Conservation (phyloP, 1,140 invertebrate genomes). For the Chironomus tepperi region DNA sequence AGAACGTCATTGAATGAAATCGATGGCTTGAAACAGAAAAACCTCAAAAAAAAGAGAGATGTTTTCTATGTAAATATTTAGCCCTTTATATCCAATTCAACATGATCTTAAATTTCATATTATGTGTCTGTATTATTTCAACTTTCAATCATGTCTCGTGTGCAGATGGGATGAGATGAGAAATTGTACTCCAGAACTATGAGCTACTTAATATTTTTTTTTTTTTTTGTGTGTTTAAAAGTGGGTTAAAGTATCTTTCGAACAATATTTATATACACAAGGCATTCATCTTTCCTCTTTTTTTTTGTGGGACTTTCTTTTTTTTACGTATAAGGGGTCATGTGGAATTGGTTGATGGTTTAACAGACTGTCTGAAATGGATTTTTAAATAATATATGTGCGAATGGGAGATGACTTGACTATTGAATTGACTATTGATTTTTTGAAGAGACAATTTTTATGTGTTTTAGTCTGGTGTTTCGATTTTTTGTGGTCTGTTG, state of each 20-base stretch:
- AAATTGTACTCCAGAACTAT: background rate
- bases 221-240: background rate
- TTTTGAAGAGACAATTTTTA: too few relatives aligned
- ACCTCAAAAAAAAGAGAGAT: background rate
- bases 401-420: too few relatives aligned
- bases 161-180: too few relatives aligned
- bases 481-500: too few relatives aligned
- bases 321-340: background rate
- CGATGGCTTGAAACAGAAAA: too few relatives aligned
- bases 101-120: slow-evolving; percentile 2
- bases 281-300: background rate
- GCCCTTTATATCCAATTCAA: background rate
- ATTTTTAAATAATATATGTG: too few relatives aligned
- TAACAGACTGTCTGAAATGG: too few relatives aligned
- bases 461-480: too few relatives aligned
- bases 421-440: too few relatives aligned
- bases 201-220: background rate
- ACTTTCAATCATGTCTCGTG: too few relatives aligned
- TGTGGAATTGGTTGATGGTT: too few relatives aligned
- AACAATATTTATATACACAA: slow-evolving; percentile 15
- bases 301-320: background rate
- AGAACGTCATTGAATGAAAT: background rate
- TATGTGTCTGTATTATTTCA: background rate
- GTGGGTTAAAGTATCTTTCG: background rate
- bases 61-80: slow-evolving; percentile 10